These are phyloP conservation scores for Morphnarchus princeps DNA, from an alignment of 2,113 vertebrate species.

Conservation along the genomic window DNA sequence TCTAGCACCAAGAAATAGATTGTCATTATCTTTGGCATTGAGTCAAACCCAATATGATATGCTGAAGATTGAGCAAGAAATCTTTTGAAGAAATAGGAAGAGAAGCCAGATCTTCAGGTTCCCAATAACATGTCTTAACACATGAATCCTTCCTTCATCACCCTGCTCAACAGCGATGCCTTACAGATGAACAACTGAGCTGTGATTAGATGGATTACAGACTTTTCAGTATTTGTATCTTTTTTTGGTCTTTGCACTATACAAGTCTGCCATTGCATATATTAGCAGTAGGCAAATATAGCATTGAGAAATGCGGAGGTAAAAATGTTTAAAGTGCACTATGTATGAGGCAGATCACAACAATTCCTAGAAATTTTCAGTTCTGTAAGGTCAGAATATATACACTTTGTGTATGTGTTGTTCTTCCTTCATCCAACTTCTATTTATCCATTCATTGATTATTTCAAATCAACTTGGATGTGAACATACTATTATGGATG, in stretches of 20 bases:
- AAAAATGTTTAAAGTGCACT: neutral
- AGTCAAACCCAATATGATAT: neutral
- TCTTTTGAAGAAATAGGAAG: constrained; percentile 1
- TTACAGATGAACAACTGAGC: constrained; percentile 33
- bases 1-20: neutral
- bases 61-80: neutral
- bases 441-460: neutral
- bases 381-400: neutral
- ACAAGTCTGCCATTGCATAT: neutral
- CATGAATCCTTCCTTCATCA: constrained; percentile 21
- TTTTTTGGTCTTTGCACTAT: constrained; percentile 14
- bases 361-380: neutral
- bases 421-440: neutral
- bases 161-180: neutral
- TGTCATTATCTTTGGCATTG: neutral
- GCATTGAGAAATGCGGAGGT: neutral
- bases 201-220: constrained; percentile 33
- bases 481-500: neutral
- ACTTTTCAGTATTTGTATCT: neutral
- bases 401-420: neutral
- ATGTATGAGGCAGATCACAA: neutral
- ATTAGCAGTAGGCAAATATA: constrained; percentile 11
- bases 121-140: constrained; percentile 2
- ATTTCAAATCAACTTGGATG: neutral
- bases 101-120: constrained; percentile 35